These are phyloP conservation scores for Axinella damicornis DNA, from an alignment of 37 sponge, comb jelly and placozoan genomes.

Conservation along the genomic window DNA sequence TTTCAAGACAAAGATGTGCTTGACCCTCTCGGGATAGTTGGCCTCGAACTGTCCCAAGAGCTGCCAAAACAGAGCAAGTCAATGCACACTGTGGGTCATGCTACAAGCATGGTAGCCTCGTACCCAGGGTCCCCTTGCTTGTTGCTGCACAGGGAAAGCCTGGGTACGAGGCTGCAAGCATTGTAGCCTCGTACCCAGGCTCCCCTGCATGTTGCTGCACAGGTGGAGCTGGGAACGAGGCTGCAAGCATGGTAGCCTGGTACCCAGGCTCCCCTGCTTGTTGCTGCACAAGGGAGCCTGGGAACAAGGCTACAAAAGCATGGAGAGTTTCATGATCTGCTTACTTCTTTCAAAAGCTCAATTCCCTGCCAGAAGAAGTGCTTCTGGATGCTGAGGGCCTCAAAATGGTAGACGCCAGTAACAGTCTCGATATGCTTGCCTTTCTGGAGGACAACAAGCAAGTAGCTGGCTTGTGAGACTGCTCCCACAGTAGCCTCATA, in stretches of 20 bases:
- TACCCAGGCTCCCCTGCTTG: no score
- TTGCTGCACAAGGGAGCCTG: background rate
- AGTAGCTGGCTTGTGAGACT: background rate
- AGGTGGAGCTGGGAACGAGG: no score
- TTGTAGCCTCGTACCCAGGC: no score
- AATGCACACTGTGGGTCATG: background rate
- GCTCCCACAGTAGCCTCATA: no score
- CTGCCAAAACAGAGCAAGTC: conserved; percentile 5
- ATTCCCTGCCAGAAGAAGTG: conserved; percentile 76
- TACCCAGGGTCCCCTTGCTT: no score
- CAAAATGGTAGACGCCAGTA: conserved; percentile 48
- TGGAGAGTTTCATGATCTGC: background rate
- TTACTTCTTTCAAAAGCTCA: background rate
- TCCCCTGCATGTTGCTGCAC: no score
- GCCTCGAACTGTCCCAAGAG: conserved; percentile 20
- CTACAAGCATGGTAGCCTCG: no score
- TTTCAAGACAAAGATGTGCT: conserved; percentile 32
- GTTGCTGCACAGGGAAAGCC: no score
- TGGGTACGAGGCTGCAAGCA: no score
- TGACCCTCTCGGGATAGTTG: conserved; percentile 54
- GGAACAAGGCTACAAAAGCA: background rate
- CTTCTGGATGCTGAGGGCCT: conserved; percentile 62
- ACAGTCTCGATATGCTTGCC: conserved; percentile 51
- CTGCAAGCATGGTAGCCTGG: no score
- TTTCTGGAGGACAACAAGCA: conserved; percentile 11